Percentiles rank a stretch among this genome's conserved stretches.
Conservation (phyloP, 64 coral and sea anemone species). For the Pachyseris speciosa region DNA sequence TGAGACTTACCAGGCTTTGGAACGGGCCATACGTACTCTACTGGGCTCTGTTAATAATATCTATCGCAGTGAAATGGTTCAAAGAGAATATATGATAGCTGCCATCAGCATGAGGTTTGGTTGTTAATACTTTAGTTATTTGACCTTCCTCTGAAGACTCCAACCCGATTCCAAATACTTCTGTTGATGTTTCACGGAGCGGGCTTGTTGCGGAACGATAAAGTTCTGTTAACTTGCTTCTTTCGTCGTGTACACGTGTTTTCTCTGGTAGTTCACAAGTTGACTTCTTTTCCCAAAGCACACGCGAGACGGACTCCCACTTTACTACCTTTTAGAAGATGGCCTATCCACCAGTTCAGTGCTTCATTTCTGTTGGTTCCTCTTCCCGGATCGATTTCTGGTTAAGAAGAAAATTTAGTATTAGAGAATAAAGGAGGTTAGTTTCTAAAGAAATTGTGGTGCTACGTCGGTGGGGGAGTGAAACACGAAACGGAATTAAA, state of each 20-base stretch:
- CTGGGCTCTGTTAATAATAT: slow-evolving; percentile 28
- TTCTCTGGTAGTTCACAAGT: neutral
- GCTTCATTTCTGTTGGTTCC: slow-evolving; percentile 61
- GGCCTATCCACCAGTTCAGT: slow-evolving; percentile 26
- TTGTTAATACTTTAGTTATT: neutral
- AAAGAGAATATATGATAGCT: neutral
- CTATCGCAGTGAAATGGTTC: neutral
- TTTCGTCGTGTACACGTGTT: neutral
- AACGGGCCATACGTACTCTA: slow-evolving; percentile 17
- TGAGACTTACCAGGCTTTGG: slow-evolving; percentile 17
- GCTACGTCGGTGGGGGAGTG: too few species aligned
- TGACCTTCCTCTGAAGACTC: neutral
- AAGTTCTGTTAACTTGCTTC: slow-evolving; percentile 8
- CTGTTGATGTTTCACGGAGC: neutral
- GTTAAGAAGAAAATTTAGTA: too few species aligned
- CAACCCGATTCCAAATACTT: slow-evolving; percentile 50
- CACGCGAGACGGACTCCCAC: slow-evolving; percentile 43
- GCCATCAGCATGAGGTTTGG: neutral
- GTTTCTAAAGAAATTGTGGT: too few species aligned
- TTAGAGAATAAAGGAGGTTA: too few species aligned
- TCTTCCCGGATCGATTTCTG: slow-evolving; percentile 39
- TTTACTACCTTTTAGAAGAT: slow-evolving; percentile 58
- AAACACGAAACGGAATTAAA: too few species aligned
- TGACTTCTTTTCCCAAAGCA: slow-evolving; percentile 25
- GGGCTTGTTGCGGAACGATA: neutral